A percentile compares a stretch with the other conserved stretches of the same genome.
phyloP scores from a whole-genome alignment of 2,888 invertebrate species.

The Netelia fuscicornis region DNA sequence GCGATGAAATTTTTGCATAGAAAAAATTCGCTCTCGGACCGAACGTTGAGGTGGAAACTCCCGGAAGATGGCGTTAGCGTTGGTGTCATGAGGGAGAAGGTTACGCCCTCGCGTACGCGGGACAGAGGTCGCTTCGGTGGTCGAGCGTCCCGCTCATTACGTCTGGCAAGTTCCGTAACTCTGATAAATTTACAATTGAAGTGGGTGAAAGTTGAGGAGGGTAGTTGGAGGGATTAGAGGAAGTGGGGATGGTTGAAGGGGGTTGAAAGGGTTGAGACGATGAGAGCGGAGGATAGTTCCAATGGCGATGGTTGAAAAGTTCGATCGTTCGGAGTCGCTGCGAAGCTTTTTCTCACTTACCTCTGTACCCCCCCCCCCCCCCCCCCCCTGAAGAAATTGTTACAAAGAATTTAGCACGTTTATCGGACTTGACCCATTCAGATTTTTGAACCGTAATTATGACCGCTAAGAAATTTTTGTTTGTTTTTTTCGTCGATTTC shows the following conservation, averaged over 20 bases:
- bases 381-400: constrained; percentile 18
- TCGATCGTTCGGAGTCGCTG: constrained; percentile 40
- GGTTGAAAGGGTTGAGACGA: not conserved
- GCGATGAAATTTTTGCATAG: not conserved
- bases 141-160: constrained; percentile 68
- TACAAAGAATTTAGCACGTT: constrained; percentile 40
- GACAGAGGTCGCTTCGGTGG: constrained; percentile 11
- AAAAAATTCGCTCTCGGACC: not conserved
- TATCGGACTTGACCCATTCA: not conserved
- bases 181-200: constrained; percentile 79
- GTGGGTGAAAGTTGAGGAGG: constrained; percentile 61
- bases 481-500: not conserved
- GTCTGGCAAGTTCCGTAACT: constrained; percentile 75
- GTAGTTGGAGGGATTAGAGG: not conserved
- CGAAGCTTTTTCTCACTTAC: not conserved
- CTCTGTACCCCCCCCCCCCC: not conserved
- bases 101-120: constrained; percentile 11
- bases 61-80: no score
- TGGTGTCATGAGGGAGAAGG: not conserved
- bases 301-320: constrained; percentile 38
- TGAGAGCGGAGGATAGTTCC: not conserved
- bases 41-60: not conserved
- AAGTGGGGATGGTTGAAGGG: not conserved
- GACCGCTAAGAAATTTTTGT: not conserved
- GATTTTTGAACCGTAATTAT: not conserved